phyloP scores from a whole-genome alignment of 2,113 vertebrate genomes.

The Aldabrachelys gigantea region DNA sequence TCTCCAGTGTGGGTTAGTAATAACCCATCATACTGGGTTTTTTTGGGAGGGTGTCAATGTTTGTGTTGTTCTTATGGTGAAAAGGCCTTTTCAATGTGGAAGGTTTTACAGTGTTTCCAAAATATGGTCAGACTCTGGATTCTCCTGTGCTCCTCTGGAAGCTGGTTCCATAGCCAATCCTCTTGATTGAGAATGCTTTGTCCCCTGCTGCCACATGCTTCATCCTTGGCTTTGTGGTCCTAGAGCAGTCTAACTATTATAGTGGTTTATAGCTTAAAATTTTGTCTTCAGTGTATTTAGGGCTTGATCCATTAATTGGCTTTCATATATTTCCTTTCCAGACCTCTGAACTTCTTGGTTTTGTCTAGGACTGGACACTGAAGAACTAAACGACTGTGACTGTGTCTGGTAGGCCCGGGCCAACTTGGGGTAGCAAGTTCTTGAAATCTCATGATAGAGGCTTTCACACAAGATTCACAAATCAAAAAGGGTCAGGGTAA shows the following conservation, averaged over 20 bases:
- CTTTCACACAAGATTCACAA: background rate
- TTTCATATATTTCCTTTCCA: background rate
- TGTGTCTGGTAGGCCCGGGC: background rate
- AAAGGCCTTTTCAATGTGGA: background rate
- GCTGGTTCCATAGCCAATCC: background rate
- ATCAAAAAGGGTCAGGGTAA: background rate
- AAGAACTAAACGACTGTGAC: background rate
- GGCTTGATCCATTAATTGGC: background rate
- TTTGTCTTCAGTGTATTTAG: background rate
- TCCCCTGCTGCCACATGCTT: background rate
- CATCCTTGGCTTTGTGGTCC: background rate
- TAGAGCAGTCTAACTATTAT: background rate
- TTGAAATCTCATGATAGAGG: background rate
- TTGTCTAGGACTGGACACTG: background rate
- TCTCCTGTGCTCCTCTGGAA: background rate
- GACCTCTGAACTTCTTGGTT: background rate
- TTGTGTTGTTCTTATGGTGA: background rate
- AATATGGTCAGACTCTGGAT: background rate
- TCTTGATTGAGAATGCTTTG: background rate
- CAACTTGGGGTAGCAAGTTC: background rate
- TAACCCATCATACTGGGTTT: background rate
- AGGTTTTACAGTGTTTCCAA: slow-evolving; percentile 7
- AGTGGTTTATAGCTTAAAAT: background rate
- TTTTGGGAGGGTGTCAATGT: background rate
- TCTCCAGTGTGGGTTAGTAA: background rate